phyloP scores from a whole-genome alignment of 2,888 invertebrate genomes.

The Aphidoletes aphidimyza region DNA sequence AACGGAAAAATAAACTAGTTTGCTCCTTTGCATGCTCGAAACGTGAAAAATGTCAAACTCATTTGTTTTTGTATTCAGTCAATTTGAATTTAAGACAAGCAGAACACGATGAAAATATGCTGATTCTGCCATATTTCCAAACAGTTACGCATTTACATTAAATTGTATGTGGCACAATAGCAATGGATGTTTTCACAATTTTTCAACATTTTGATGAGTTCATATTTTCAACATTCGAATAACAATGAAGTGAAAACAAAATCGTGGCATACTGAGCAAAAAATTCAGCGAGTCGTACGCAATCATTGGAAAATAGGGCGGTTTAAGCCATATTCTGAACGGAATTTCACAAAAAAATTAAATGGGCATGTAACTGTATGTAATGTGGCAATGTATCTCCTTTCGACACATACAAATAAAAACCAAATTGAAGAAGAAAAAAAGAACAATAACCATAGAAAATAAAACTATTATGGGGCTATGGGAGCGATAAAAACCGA shows the following conservation, averaged over 20 bases:
- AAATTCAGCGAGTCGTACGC: neutral
- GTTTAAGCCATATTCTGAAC: neutral
- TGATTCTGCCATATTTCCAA: neutral
- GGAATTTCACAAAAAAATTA: neutral
- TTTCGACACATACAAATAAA: neutral
- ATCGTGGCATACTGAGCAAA: neutral
- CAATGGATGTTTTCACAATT: neutral
- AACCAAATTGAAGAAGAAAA: no score
- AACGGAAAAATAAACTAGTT: conserved; percentile 2
- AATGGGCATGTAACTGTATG: neutral
- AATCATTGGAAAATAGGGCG: neutral
- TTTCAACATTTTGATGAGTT: neutral
- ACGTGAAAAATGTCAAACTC: conserved; percentile 45
- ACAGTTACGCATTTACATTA: no score
- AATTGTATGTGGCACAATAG: no score
- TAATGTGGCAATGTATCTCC: neutral
- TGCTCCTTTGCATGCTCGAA: neutral
- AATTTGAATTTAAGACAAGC: neutral
- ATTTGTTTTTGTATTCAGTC: conserved; percentile 20
- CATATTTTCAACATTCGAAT: no score
- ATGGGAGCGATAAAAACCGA: no score
- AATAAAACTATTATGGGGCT: neutral
- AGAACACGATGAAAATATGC: neutral
- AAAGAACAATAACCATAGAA: neutral
- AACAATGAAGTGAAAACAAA: no score